Base-by-base conservation (phyloP, 2,797 vertebrate genomes). In the Sorex maritimensis region DNA sequence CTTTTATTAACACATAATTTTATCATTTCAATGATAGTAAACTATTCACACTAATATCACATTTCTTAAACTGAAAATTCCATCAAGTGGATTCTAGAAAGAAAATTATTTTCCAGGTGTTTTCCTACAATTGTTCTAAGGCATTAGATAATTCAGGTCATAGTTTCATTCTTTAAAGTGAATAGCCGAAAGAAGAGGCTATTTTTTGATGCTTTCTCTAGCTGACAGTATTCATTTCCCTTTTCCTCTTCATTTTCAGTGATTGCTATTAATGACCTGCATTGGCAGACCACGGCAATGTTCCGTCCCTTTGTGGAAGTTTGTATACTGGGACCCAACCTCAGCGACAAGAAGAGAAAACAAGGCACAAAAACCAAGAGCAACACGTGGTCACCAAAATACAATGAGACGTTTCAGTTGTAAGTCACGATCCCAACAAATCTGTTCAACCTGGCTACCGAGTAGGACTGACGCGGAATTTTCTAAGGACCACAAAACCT, bases 381-480 rank as follows among this genome's bases (percentile, higher is more conserved):
- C 97, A 99, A 99, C 98, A 99, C 99, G 2, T 99, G 99, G 99
- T 99, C 99, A 69, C 99, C 99, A 88, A 99, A 99, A 98, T 99
- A 99, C 98, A 99, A 99, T 11, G 99, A 99, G 98, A 99, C 99
- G 95, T 99, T 99, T 98, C 99, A 99, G 92, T 99, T 99, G 99
- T 99, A 98, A 99, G 99, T 99, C 23, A 52, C 21, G 30, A 44
- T 41, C 30, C 34, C 26, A 26, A n/a, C 12, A 41, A 23, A 15
- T n/a, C 61, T 44, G 9, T 30, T 68, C 68, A 30, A 30, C 26
- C n/a, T 46, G 65, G 7, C 26, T 26, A 6, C 13, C 26, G 10
- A 11, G 24, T 67, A 67, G 30, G 38, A 82, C 44, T 6, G 38
- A 14, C n/a, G n/a, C 83, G 26, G 10, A 58, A 1, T 30, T 88